Conservation (phyloP, 2,888 invertebrate species). For the Calliscelio sp. region DNA sequence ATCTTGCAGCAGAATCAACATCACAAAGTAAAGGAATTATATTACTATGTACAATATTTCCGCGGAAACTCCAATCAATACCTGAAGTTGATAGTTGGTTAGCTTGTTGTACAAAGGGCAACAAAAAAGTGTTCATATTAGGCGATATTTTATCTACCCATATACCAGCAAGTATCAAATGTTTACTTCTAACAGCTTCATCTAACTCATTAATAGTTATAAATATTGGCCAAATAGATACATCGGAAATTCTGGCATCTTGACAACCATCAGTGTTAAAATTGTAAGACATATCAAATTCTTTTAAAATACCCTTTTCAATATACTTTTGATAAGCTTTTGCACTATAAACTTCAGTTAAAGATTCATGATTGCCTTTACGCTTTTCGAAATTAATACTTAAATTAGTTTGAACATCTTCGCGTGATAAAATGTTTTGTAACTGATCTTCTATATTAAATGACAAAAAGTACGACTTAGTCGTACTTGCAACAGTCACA, state of each 20-base stretch:
- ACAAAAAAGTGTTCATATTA: constrained; percentile 58
- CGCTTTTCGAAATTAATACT: constrained; percentile 8
- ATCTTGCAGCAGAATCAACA: constrained; percentile 60
- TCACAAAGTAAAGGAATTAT: constrained; percentile 49
- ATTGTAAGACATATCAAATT: constrained; percentile 47
- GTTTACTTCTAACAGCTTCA: constrained; percentile 44
- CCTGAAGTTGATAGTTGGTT: constrained; percentile 61
- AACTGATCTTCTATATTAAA: constrained; percentile 9
- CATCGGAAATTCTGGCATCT: constrained; percentile 31
- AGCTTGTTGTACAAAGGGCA: constrained; percentile 63
- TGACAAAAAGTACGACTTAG: constrained; percentile 2
- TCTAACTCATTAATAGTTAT: constrained; percentile 65
- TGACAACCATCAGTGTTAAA: constrained; percentile 69
- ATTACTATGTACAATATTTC: constrained; percentile 39
- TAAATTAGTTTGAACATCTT: constrained; percentile 19
- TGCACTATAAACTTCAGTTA: constrained; percentile 24
- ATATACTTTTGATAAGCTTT: constrained; percentile 8
- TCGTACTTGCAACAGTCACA: not conserved
- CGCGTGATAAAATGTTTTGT: not conserved
- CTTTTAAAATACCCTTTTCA: constrained; percentile 7
- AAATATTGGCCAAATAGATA: constrained; percentile 59
- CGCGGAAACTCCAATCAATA: constrained; percentile 49
- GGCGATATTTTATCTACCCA: constrained; percentile 64
- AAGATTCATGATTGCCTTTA: not conserved
- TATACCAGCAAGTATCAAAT: constrained; percentile 65